Evolutionary conservation across 2,888 invertebrate species (phyloP).

Genomic region (Blastobasis lacticolella): DNA sequence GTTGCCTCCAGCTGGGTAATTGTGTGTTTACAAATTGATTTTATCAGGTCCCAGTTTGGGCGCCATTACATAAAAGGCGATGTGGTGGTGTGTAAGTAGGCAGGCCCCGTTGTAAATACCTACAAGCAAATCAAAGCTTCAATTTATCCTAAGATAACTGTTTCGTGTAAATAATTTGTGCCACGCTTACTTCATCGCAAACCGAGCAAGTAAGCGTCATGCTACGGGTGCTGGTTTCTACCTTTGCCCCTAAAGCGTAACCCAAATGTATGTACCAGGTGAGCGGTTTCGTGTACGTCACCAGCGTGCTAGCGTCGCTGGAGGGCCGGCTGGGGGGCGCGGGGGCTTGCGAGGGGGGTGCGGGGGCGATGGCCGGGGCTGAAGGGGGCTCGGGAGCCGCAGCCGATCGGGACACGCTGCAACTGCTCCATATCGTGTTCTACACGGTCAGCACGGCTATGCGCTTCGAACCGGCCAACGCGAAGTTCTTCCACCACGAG

Average conservation of each 20-base stretch:
- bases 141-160: no score
- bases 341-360: slow-evolving; percentile 66
- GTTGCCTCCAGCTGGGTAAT: no score
- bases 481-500: slow-evolving; percentile 97
- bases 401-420: slow-evolving; percentile 78
- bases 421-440: slow-evolving; percentile 90
- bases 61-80: no score
- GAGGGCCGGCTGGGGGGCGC: slow-evolving; percentile 82
- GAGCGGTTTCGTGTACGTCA: slow-evolving; percentile 98
- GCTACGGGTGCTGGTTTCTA: no score
- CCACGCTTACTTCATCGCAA: no score
- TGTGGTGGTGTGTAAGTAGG: no score
- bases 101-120: no score
- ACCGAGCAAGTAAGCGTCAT: no score
- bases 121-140: no score
- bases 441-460: slow-evolving; percentile 97
- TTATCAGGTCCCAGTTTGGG: no score
- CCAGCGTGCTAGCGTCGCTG: slow-evolving; percentile 93
- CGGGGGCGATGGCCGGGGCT: slow-evolving; percentile 93
- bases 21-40: no score
- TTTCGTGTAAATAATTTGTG: no score
- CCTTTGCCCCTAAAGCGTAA: neutral
- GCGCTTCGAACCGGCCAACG: slow-evolving; percentile 99
- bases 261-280: slow-evolving; percentile 53
- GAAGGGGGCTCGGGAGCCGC: slow-evolving; percentile 72